Evolutionary conservation across 2,888 invertebrate genomes (phyloP), one percentile per base, ranked within the genome.

Genomic region (Oxycera nigricornis): DNA sequence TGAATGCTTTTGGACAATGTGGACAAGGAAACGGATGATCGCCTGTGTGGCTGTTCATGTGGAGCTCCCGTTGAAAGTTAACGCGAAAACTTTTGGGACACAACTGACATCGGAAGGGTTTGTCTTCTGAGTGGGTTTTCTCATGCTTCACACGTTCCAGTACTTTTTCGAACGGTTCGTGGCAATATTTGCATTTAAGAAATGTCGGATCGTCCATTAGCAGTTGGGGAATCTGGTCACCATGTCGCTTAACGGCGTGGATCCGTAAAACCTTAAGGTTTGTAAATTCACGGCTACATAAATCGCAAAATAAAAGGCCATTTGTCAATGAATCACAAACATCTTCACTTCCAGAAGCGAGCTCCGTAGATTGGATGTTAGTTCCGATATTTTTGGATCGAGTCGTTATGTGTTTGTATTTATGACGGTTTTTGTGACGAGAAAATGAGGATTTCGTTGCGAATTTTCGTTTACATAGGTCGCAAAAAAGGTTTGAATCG

Each of bases 111-210:
- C 11, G 9, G 17, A 30, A 65, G 24, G 28, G 28, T 7, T 9
- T 39, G 14, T 65, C 65, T 2, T 30, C 65, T 3, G 14, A 11
- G 24, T 65, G 65, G 1, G 74, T 74, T 39, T 74, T 74, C 26
- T 77, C 76, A 28, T 78, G 78, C 14, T 72, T 41, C 0, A 73
- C 61, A 26, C 75, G 30, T 14, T 74, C 28, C 26, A 73, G 73
- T 2, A 74, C 73, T 17, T 73, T 74, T 1, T 77, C 74, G n/a
- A 78, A 78, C 26, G 72, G 41, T 1, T 76, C 67, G 4, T 74
- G 74, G 50, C 77, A 78, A 39, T 73, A 77, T 62, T 75, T 74
- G 41, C 77, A 77, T 17, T 59, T 73, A 0, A 75, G 28, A 26
- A 76, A 76, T 4, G 75, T 0, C 6, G 70, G 70, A n/a, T 70